Evolutionary conservation across 2,888 invertebrate species (phyloP).

Genomic region (Octodonta nipae): DNA sequence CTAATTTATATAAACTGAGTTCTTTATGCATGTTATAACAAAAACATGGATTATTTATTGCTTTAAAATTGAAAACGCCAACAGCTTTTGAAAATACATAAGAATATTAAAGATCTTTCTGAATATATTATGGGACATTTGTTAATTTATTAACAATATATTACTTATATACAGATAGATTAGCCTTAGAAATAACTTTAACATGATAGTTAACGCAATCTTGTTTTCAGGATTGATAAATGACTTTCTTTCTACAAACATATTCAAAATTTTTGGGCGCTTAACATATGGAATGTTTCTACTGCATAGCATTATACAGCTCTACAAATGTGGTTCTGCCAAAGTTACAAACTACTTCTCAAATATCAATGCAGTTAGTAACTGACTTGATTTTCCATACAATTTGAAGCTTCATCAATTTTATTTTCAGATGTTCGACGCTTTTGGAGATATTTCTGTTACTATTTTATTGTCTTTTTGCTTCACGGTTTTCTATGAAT

Average conservation of each 20-base stretch:
- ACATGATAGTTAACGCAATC: too few relatives aligned
- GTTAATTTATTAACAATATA: too few relatives aligned
- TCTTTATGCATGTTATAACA: too few relatives aligned
- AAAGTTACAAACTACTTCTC: constrained; percentile 25
- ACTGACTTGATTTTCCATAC: too few relatives aligned
- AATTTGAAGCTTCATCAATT: constrained; percentile 3
- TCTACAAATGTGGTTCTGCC: constrained; percentile 20
- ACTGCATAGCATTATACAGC: constrained; percentile 26
- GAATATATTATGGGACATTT: too few relatives aligned
- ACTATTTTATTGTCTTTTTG: constrained; percentile 21
- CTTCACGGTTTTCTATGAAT: constrained; percentile 27
- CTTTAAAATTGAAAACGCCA: too few relatives aligned
- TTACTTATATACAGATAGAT: too few relatives aligned
- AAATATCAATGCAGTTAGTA: constrained; percentile 24
- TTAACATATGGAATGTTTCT: constrained; percentile 30
- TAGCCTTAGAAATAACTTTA: too few relatives aligned
- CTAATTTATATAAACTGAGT: too few relatives aligned
- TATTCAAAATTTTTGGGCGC: constrained; percentile 28
- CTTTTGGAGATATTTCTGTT: constrained; percentile 24
- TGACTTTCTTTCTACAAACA: constrained; percentile 21
- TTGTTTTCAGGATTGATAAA: constrained; percentile 25
- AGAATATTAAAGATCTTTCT: too few relatives aligned
- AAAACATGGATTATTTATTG: too few relatives aligned
- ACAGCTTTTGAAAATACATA: too few relatives aligned
- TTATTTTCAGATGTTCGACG: constrained; percentile 21